These are phyloP conservation scores for Hippopotamyrus pictus DNA, from an alignment of 2,797 vertebrate genomes.

Conservation along the genomic window DNA sequence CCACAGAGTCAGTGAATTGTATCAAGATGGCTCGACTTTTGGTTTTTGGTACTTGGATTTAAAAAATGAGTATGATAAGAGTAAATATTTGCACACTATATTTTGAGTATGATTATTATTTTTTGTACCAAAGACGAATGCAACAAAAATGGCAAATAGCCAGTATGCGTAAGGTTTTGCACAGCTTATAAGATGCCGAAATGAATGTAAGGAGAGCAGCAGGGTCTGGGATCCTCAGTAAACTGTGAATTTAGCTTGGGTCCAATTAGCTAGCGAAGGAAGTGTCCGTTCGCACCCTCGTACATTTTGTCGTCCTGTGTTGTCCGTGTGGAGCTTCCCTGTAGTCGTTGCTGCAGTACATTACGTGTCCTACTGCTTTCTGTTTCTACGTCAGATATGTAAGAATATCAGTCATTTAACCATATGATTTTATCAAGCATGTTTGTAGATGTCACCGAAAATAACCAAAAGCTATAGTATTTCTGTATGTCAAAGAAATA, in stretches of 20 bases:
- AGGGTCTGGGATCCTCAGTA: slow-evolving; percentile 94
- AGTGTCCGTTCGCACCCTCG: slow-evolving; percentile 75
- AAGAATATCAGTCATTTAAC: slow-evolving; percentile 56
- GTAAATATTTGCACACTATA: slow-evolving; percentile 98
- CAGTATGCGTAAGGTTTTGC: slow-evolving; percentile 99
- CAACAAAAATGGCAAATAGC: slow-evolving; percentile 97
- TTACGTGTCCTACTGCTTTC: slow-evolving; percentile 49
- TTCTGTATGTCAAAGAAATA: slow-evolving; percentile 66
- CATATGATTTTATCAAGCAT: slow-evolving; percentile 75
- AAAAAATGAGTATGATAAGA: slow-evolving; percentile 55
- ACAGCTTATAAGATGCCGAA: slow-evolving; percentile 99
- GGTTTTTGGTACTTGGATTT: slow-evolving; percentile 64
- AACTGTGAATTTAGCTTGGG: slow-evolving; percentile 99
- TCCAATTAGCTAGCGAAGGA: slow-evolving; percentile 99
- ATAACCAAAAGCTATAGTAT: slow-evolving; percentile 86
- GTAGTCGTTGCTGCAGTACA: slow-evolving; percentile 52
- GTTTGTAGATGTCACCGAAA: slow-evolving; percentile 73
- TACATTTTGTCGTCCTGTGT: slow-evolving; percentile 59
- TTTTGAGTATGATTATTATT: slow-evolving; percentile 84
- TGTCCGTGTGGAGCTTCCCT: slow-evolving; percentile 67
- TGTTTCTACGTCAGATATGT: slow-evolving; percentile 46
- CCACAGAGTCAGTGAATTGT: slow-evolving; percentile 99
- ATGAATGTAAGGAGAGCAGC: slow-evolving; percentile 97
- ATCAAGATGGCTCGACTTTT: slow-evolving; percentile 87
- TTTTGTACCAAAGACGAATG: slow-evolving; percentile 99